Percentiles rank a stretch among this genome's conserved stretches.
Conservation (phyloP, 1,140 invertebrate species). For the Metaphire vulgaris region DNA sequence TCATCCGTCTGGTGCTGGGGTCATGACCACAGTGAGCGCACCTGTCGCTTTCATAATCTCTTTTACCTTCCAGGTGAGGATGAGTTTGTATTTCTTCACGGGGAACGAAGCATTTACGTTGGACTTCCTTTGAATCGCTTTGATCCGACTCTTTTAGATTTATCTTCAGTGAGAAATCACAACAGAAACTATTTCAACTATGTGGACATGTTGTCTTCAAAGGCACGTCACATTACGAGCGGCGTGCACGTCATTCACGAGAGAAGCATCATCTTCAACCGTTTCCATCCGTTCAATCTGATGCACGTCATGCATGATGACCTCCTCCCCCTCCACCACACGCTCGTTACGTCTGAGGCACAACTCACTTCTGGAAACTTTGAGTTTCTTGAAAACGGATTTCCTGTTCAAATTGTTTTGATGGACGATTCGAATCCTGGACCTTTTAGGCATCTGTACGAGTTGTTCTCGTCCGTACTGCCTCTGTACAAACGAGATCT, state of each 20-base stretch:
- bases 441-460: conserved; percentile 39
- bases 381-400: neutral
- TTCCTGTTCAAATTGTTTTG: conserved; percentile 39
- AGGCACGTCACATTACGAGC: conserved; percentile 19
- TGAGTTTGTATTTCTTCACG: conserved; percentile 47
- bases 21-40: conserved; percentile 32
- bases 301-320: conserved; percentile 61
- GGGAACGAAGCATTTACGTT: conserved; percentile 34
- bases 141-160: conserved; percentile 36
- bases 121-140: conserved; percentile 35
- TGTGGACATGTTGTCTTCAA: conserved; percentile 38
- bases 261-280: conserved; percentile 38
- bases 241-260: conserved; percentile 31
- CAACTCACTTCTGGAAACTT: neutral
- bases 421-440: conserved; percentile 35
- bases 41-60: conserved; percentile 49
- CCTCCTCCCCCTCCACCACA: conserved; percentile 53
- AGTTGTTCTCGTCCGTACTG: conserved; percentile 32
- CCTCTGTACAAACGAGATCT: conserved; percentile 33
- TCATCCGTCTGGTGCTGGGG: conserved; percentile 44
- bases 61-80: conserved; percentile 43
- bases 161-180: conserved; percentile 50
- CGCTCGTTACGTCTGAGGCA: conserved; percentile 33
- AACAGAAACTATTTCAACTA: conserved; percentile 44
- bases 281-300: conserved; percentile 58